Evolutionary conservation across 2,888 invertebrate species (phyloP).

Genomic region (Endotricha flammealis): DNA sequence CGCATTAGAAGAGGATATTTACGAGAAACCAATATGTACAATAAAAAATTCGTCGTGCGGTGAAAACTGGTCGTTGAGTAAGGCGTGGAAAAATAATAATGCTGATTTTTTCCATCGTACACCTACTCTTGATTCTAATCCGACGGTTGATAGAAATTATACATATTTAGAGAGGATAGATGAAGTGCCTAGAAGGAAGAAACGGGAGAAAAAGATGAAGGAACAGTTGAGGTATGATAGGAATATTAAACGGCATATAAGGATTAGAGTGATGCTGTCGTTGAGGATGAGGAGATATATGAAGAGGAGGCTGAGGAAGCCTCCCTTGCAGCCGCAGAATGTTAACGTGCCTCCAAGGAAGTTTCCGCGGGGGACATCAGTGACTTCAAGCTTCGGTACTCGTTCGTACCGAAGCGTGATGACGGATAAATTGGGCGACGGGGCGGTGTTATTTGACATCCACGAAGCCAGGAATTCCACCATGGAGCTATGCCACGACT

Average conservation of each 20-base stretch:
- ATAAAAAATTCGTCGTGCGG: slow-evolving; percentile 58
- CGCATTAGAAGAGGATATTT: slow-evolving; percentile 62
- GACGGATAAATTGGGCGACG: slow-evolving; percentile 61
- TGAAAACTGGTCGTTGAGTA: slow-evolving; percentile 74
- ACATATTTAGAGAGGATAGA: slow-evolving; percentile 56
- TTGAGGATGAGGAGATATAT: slow-evolving; percentile 79
- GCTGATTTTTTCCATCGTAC: slow-evolving; percentile 53
- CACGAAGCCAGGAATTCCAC: slow-evolving; percentile 70
- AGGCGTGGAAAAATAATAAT: slow-evolving; percentile 65
- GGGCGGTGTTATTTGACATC: slow-evolving; percentile 64
- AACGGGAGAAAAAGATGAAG: slow-evolving; percentile 55
- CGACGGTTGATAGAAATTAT: slow-evolving; percentile 39
- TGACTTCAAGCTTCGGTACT: slow-evolving; percentile 62
- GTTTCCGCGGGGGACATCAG: slow-evolving; percentile 52
- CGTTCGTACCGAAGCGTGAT: slow-evolving; percentile 62
- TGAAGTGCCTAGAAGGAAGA: slow-evolving; percentile 54
- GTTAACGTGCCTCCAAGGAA: slow-evolving; percentile 53
- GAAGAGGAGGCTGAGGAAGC: slow-evolving; percentile 53
- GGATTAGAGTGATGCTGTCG: slow-evolving; percentile 82
- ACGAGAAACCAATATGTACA: slow-evolving; percentile 60
- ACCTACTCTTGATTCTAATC: slow-evolving; percentile 41
- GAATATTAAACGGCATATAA: slow-evolving; percentile 80
- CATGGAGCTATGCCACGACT: slow-evolving; percentile 67
- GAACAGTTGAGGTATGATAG: slow-evolving; percentile 75
- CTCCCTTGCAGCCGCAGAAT: slow-evolving; percentile 35